Conservation (phyloP, 2,113 vertebrate genomes). For the Panthera tigris region DNA sequence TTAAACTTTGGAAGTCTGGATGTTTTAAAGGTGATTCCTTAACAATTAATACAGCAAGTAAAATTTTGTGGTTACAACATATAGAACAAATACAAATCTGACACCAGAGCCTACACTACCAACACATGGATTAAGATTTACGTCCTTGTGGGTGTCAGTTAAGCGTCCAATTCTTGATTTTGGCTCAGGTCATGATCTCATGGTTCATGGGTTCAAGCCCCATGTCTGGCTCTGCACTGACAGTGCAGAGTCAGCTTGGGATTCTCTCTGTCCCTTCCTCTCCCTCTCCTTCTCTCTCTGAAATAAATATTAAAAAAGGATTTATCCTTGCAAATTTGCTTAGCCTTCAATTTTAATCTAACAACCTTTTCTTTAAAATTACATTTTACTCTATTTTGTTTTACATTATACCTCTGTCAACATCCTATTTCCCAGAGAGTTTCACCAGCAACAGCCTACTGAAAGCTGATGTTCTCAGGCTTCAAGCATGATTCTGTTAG, state of each 20-base stretch:
- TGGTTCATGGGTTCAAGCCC: too few species aligned
- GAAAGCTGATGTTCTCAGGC: neutral
- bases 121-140: slow-evolving; percentile 9
- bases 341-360: neutral
- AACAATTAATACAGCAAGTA: neutral
- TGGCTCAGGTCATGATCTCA: too few species aligned
- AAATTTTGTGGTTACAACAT: neutral
- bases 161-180: too few species aligned
- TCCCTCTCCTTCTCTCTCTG: too few species aligned
- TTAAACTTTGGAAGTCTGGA: neutral
- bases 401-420: neutral
- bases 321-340: neutral
- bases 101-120: neutral
- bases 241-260: too few species aligned
- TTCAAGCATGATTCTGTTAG: neutral
- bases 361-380: neutral
- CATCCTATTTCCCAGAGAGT: neutral
- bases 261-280: too few species aligned
- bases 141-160: neutral
- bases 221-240: too few species aligned
- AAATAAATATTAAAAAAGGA: neutral
- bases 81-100: neutral
- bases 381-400: neutral
- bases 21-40: neutral
- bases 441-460: neutral